phyloP scores from a whole-genome alignment of 2,888 invertebrate genomes.

The Drosophila vallismaia region DNA sequence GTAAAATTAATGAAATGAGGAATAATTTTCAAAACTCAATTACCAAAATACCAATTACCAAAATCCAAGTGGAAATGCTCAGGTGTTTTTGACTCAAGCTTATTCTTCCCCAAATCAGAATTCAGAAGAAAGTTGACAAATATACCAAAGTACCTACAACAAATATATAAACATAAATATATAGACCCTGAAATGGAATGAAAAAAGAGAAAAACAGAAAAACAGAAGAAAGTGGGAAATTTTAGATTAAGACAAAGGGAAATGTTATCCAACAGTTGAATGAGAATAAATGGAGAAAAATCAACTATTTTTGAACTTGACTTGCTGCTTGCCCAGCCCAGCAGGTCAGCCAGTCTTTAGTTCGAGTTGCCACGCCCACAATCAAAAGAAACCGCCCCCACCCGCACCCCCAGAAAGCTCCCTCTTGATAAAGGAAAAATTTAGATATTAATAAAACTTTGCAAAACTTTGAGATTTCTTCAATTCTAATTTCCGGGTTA shows the following conservation, averaged over 20 bases:
- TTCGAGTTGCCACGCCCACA: conserved; percentile 47
- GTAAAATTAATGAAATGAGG: too few species aligned
- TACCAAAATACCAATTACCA: conserved; percentile 3
- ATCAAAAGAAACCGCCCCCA: not conserved
- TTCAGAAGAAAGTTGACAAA: conserved; percentile 38
- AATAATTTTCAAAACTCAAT: too few species aligned
- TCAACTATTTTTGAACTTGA: conserved; percentile 56
- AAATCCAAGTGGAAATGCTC: conserved; percentile 13
- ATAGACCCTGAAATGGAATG: not conserved
- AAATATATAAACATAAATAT: not conserved
- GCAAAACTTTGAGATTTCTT: conserved; percentile 20
- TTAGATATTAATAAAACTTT: conserved; percentile 9
- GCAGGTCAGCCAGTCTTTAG: conserved; percentile 61
- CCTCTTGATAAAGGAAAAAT: not conserved
- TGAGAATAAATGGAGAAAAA: conserved; percentile 9
- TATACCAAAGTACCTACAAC: conserved; percentile 53
- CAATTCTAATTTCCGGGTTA: conserved; percentile 13
- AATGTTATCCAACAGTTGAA: not conserved
- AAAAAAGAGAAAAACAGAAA: conserved; percentile 2
- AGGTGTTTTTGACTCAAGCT: conserved; percentile 25
- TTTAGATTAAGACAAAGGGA: conserved; percentile 9
- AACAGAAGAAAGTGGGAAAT: conserved; percentile 20
- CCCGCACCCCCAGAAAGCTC: not conserved
- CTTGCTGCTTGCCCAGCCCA: conserved; percentile 72
- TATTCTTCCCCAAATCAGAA: not conserved